Evolutionary conservation across 2,888 invertebrate genomes (phyloP).

Genomic region (Onthophagus sagittarius): DNA sequence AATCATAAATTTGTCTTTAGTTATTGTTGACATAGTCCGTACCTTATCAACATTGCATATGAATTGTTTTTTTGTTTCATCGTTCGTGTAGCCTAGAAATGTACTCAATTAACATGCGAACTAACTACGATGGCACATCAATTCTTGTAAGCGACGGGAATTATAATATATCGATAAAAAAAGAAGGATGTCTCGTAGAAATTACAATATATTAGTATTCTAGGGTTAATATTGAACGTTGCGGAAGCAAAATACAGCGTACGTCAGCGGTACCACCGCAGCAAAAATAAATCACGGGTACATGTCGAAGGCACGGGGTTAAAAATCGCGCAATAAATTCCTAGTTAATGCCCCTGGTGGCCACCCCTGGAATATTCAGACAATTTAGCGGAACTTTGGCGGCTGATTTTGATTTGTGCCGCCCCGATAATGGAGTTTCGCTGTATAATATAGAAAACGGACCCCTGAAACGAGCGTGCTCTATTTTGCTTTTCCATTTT

Average conservation of each 20-base stretch:
- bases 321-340: not conserved
- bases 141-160: too few species aligned
- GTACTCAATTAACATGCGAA: too few species aligned
- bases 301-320: not conserved
- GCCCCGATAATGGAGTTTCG: slow-evolving; percentile 9
- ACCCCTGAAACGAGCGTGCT: not conserved
- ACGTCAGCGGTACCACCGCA: not conserved
- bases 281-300: not conserved
- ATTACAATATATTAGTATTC: too few species aligned
- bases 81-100: too few species aligned
- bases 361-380: not conserved
- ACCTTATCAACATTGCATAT: too few species aligned
- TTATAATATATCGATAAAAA: too few species aligned
- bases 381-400: not conserved
- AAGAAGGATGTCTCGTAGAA: too few species aligned
- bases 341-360: not conserved
- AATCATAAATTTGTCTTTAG: too few species aligned
- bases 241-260: not conserved
- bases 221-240: too few species aligned
- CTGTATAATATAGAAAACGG: not conserved
- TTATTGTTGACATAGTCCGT: too few species aligned
- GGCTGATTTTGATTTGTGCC: slow-evolving; percentile 10
- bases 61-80: too few species aligned
- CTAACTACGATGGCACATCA: too few species aligned
- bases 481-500: not conserved